Conservation (phyloP, 2,888 invertebrate species). For the Heliconius charithonia region DNA sequence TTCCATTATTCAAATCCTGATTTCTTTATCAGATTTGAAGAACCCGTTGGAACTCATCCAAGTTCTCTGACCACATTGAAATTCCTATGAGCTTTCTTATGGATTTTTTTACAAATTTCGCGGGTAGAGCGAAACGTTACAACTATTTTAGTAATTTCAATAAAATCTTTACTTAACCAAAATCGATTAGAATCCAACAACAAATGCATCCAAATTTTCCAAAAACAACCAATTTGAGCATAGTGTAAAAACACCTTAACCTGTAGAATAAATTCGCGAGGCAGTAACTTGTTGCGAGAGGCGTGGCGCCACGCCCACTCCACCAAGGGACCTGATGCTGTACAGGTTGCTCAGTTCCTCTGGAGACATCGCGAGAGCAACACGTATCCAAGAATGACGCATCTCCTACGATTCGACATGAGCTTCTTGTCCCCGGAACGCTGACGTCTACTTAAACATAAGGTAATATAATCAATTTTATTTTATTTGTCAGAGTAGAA, state of each 20-base stretch:
- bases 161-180: no score
- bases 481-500: background rate
- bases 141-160: no score
- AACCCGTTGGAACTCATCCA: no score
- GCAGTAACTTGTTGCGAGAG: constrained; percentile 71
- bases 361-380: constrained; percentile 45
- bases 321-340: constrained; percentile 42
- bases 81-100: no score
- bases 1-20: no score
- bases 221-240: background rate
- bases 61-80: no score
- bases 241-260: constrained; percentile 37
- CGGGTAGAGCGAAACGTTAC: no score
- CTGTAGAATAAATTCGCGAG: constrained; percentile 32
- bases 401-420: constrained; percentile 77
- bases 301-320: constrained; percentile 63
- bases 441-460: constrained; percentile 82
- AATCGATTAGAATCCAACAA: no score
- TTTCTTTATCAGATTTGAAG: no score
- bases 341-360: constrained; percentile 48
- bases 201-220: background rate
- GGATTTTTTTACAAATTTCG: no score
- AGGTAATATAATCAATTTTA: constrained; percentile 58
- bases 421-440: constrained; percentile 80
- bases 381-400: constrained; percentile 64